These are phyloP conservation scores for Arvicanthis niloticus DNA, from an alignment of 2,113 vertebrate species.

Conservation along the genomic window DNA sequence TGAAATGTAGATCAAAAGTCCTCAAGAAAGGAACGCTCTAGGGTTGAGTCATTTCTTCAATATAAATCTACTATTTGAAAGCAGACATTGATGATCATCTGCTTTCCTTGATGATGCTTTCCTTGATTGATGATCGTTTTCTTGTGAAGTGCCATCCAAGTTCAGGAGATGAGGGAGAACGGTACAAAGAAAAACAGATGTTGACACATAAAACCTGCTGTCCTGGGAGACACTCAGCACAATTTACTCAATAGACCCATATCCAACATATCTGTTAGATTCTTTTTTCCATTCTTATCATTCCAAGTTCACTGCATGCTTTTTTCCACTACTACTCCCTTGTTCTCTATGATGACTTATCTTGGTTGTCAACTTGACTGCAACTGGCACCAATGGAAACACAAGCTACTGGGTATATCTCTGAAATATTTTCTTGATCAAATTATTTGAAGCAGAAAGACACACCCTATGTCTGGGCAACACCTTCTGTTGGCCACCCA, in stretches of 20 bases:
- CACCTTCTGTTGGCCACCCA: not conserved
- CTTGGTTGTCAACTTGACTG: not conserved
- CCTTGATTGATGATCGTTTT: not conserved
- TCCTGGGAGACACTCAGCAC: not conserved
- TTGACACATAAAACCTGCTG: accelerated
- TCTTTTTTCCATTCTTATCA: constrained; percentile 21
- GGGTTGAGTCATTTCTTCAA: not conserved
- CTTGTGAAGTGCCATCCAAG: not conserved
- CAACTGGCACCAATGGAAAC: not conserved
- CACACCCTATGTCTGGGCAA: not conserved
- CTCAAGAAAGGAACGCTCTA: not conserved
- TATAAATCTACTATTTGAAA: not conserved
- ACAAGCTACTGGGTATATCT: not conserved
- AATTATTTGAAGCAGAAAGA: not conserved
- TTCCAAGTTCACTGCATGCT: not conserved
- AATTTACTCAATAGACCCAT: not conserved
- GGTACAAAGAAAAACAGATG: not conserved
- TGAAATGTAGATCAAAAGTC: not conserved
- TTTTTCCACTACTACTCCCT: no score
- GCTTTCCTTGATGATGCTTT: no score
- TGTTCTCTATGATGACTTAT: not conserved
- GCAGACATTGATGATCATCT: not conserved
- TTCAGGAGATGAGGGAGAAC: not conserved
- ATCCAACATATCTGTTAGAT: not conserved
- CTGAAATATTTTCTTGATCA: not conserved